A percentile compares a stretch with the other conserved stretches of the same genome.
These are phyloP conservation scores for Rosalia funebris DNA, from an alignment of 2,888 invertebrate species.

Conservation along the genomic window DNA sequence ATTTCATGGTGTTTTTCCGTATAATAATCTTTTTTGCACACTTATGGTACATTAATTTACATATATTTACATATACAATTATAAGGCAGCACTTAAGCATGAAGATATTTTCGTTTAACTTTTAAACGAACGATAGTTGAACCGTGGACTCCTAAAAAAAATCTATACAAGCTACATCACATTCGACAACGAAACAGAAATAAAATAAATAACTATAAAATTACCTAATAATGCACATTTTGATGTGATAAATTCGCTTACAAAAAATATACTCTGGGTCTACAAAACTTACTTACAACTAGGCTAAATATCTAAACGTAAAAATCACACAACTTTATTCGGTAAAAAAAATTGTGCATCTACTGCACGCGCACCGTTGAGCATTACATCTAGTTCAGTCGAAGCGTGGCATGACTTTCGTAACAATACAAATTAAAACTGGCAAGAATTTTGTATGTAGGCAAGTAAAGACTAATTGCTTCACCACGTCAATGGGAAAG, in stretches of 20 bases:
- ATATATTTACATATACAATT: slow-evolving; percentile 38
- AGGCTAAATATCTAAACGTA: slow-evolving; percentile 17
- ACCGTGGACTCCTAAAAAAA: background rate
- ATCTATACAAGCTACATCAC: slow-evolving; percentile 28
- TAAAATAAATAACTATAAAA: slow-evolving; percentile 22
- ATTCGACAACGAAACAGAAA: slow-evolving; percentile 10
- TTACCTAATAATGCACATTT: slow-evolving; percentile 44
- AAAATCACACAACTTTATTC: slow-evolving; percentile 25
- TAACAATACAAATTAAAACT: background rate
- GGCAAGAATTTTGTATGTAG: no score
- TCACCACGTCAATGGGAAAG: no score
- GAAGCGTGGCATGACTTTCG: slow-evolving; percentile 2
- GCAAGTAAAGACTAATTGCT: no score
- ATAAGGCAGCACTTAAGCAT: slow-evolving; percentile 42
- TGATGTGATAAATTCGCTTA: slow-evolving; percentile 38
- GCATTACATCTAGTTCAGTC: slow-evolving; percentile 22
- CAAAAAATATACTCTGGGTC: slow-evolving; percentile 41
- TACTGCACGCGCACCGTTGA: slow-evolving; percentile 12
- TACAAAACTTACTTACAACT: slow-evolving; percentile 12
- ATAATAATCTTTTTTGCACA: slow-evolving; percentile 16
- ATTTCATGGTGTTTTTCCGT: slow-evolving; percentile 39
- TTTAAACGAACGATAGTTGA: background rate
- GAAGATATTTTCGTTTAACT: slow-evolving; percentile 5
- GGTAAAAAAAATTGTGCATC: slow-evolving; percentile 2
- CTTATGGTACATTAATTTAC: slow-evolving; percentile 20